Evolutionary conservation across 2,888 invertebrate genomes (phyloP).

Genomic region (Dendrolimus pini): DNA sequence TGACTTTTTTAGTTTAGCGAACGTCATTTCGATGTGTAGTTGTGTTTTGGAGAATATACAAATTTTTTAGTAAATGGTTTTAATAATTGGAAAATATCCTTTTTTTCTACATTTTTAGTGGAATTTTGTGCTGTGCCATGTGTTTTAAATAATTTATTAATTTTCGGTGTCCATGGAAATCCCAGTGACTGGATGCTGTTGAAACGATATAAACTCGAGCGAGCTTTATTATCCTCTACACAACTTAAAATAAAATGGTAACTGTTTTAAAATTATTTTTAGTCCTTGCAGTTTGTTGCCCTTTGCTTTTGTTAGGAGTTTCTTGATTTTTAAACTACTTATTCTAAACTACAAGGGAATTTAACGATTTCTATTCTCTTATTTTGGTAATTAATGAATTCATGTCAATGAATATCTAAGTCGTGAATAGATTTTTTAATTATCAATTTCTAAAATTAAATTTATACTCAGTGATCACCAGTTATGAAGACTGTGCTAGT

Average conservation of each 20-base stretch:
- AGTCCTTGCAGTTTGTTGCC: neutral
- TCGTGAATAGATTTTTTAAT: too few relatives aligned
- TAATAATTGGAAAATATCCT: neutral
- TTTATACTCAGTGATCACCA: too few relatives aligned
- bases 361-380: too few relatives aligned
- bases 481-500: too few relatives aligned
- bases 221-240: neutral
- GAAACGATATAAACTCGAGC: neutral
- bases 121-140: neutral
- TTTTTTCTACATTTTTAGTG: neutral
- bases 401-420: too few relatives aligned
- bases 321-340: neutral
- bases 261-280: neutral
- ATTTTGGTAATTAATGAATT: too few relatives aligned
- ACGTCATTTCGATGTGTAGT: neutral
- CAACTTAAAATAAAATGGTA: neutral
- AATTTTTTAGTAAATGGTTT: neutral
- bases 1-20: neutral
- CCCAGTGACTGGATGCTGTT: neutral
- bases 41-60: neutral
- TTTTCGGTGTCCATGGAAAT: neutral
- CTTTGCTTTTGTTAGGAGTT: neutral
- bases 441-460: too few relatives aligned
- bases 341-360: too few relatives aligned
- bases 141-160: too few relatives aligned